Base-by-base conservation (phyloP, 2,113 vertebrate species). In the Prunella himalayana region DNA sequence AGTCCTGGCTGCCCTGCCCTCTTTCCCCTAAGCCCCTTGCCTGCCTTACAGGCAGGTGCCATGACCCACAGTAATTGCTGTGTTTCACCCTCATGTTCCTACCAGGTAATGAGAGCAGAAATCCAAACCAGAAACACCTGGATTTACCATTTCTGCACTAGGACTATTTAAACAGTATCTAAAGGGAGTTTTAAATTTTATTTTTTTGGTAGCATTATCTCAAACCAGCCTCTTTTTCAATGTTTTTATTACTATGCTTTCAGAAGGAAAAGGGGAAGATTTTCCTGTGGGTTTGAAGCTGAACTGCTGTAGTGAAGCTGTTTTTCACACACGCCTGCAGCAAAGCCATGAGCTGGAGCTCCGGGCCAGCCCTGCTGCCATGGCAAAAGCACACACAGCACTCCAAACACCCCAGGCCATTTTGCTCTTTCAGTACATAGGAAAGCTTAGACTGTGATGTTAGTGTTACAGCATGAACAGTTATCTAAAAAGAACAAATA, bases 101-200 rank as follows among this genome's bases (percentile, higher is more conserved):
- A 3, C 7, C 69, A 7, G 1, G 2, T 22, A 41, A 31, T 2
- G 14, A 78, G 22, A 68, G 11, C 30, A 59, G 7, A 82, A 77
- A 6, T 16, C 33, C 44, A 66, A 50, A 68, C 9, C 0, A 1
- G 30, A 10, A 57, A 41, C 25, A 51, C 25, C 9, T 1, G 1
- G 8, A n/a, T 37, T 68, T 72, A 47, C 11, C 35, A 47, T 15
- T 68, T 75, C 57, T 35, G 3, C 15, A 13, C 21, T 13, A 45
- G 7, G 18, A 77, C 28, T 16, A 57, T 42, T 86, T 45, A 69
- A 73, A 39, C 9, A 65, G 3, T 12, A 82, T 3, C 35, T 24
- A 3, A 88, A 20, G 8, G 1, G 1, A 2, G 25, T 31, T 61
- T 31, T 11, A 4, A 7, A 42, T 14, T 14, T 42, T 42, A 42